Evolutionary conservation across 2,113 vertebrate species (phyloP).

Genomic region (Dicaeum eximium): DNA sequence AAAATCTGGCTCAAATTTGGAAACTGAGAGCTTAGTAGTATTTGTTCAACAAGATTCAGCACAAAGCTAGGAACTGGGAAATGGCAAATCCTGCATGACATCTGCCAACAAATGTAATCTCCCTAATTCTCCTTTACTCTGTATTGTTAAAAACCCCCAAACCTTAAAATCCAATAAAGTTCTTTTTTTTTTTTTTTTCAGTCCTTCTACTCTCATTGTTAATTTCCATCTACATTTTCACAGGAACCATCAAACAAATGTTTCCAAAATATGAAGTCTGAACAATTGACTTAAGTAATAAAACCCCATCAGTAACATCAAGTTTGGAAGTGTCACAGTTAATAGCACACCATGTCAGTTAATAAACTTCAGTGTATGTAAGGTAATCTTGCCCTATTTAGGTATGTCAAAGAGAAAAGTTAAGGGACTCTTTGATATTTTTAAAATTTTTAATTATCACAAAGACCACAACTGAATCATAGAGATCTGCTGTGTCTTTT

Average conservation of each 20-base stretch:
- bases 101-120: background rate
- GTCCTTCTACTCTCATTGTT: background rate
- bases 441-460: background rate
- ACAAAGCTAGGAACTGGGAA: background rate
- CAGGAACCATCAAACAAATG: background rate
- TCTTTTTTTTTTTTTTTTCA: background rate
- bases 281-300: conserved; percentile 54
- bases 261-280: background rate
- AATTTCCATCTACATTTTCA: background rate
- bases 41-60: conserved; percentile 1
- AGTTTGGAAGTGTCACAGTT: conserved; percentile 25
- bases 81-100: background rate
- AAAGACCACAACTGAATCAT: background rate
- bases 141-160: background rate
- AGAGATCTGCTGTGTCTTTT: background rate
- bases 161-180: background rate
- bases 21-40: background rate
- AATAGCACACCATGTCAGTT: background rate
- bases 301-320: background rate
- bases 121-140: background rate
- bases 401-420: background rate
- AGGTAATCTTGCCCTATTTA: background rate
- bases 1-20: background rate
- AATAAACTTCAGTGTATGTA: background rate
- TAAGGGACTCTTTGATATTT: background rate